Evolutionary conservation across 2,888 invertebrate genomes (phyloP).

Genomic region (Xestia ashworthii): DNA sequence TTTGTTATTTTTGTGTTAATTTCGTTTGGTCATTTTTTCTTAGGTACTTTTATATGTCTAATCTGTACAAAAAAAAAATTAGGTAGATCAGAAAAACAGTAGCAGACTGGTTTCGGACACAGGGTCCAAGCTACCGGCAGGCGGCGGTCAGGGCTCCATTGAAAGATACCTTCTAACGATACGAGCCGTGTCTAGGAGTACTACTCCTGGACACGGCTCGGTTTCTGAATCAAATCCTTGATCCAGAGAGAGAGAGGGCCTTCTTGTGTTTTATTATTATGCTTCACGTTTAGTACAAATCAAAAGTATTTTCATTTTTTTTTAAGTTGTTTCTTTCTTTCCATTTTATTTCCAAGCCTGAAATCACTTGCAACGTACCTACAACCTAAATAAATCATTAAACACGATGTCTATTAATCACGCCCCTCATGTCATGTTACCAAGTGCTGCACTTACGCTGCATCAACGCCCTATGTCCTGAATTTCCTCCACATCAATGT

Average conservation of each 20-base stretch:
- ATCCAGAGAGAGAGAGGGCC: too few relatives aligned
- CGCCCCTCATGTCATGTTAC: background rate
- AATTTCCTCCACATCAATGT: background rate
- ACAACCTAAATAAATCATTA: background rate
- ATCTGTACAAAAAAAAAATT: too few relatives aligned
- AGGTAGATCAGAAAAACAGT: too few relatives aligned
- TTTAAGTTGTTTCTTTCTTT: background rate
- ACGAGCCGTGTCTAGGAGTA: too few relatives aligned
- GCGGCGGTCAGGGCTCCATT: too few relatives aligned
- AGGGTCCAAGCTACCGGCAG: too few relatives aligned
- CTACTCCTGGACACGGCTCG: too few relatives aligned
- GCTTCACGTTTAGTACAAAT: background rate
- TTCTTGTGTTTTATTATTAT: background rate
- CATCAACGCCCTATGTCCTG: background rate
- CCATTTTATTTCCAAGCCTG: background rate
- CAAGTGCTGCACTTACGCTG: conserved; percentile 19
- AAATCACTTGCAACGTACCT: background rate
- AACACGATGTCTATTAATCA: background rate
- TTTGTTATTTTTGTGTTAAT: background rate
- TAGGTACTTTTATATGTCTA: too few relatives aligned
- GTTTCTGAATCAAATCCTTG: too few relatives aligned
- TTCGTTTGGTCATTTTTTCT: too few relatives aligned
- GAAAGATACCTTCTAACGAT: too few relatives aligned
- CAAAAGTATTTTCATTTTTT: background rate
- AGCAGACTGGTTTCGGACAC: too few relatives aligned